Conservation (phyloP, 1,140 invertebrate species). For the Zaprionus ghesquierei region DNA sequence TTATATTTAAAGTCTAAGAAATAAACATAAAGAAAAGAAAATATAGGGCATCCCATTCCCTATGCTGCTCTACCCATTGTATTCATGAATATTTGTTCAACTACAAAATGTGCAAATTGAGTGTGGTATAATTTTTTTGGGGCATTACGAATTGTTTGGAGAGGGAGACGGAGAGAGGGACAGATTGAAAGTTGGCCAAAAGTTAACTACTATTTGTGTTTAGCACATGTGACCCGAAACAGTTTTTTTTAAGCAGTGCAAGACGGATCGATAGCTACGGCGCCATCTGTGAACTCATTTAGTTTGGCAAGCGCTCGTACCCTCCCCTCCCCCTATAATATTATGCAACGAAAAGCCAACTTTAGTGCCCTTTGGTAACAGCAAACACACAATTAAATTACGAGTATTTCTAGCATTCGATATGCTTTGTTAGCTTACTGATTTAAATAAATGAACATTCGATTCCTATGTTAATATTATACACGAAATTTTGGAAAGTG, state of each 20-base stretch:
- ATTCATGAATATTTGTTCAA: background rate
- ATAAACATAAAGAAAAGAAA: no score
- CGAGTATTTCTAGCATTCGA: no score
- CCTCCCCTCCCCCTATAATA: no score
- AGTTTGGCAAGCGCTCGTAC: constrained; percentile 10
- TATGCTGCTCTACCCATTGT: background rate
- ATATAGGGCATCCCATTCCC: no score
- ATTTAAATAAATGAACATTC: constrained; percentile 46
- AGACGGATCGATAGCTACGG: constrained; percentile 17
- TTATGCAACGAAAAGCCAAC: constrained; percentile 18
- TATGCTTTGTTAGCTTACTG: no score
- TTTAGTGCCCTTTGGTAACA: constrained; percentile 27
- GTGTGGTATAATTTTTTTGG: background rate
- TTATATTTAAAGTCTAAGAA: no score
- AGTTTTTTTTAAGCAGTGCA: background rate
- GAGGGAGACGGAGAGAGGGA: background rate
- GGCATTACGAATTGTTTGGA: background rate
- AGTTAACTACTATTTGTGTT: constrained; percentile 56
- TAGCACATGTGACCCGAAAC: constrained; percentile 70
- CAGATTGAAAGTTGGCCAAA: constrained; percentile 12
- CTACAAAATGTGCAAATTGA: background rate
- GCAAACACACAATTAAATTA: constrained; percentile 68
- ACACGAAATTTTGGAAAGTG: background rate
- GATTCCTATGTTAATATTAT: constrained; percentile 69
- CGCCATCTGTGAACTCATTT: constrained; percentile 58